Percentiles rank a stretch among this genome's conserved stretches.
Evolutionary conservation across 1,140 invertebrate genomes (phyloP).

Genomic region (Dinothrombium tinctorium): DNA sequence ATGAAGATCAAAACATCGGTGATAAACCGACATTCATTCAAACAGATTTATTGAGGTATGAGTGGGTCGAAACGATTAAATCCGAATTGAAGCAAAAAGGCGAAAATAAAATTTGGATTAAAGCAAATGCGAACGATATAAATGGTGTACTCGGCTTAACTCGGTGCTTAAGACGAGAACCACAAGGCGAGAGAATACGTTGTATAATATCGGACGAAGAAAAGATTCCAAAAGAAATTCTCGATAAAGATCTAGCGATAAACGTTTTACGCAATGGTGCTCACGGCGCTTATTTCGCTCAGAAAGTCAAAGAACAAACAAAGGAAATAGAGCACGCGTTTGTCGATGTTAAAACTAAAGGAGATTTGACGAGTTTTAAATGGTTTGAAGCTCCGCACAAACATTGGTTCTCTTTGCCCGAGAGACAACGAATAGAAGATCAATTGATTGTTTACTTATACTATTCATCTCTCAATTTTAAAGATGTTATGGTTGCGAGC

Average conservation of each 20-base stretch:
- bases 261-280: constrained; percentile 48
- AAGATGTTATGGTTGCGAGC: constrained; percentile 56
- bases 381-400: constrained; percentile 42
- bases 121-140: constrained; percentile 25
- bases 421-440: too few relatives aligned
- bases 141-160: constrained; percentile 62
- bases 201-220: constrained; percentile 15
- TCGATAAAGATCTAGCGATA: constrained; percentile 47
- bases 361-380: constrained; percentile 66
- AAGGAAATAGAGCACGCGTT: constrained; percentile 33
- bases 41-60: constrained; percentile 17
- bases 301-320: neutral
- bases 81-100: constrained; percentile 21
- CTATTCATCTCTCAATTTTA: constrained; percentile 84
- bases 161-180: constrained; percentile 63
- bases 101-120: constrained; percentile 32
- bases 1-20: too few relatives aligned
- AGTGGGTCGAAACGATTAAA: constrained; percentile 44
- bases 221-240: constrained; percentile 26
- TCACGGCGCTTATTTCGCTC: constrained; percentile 41
- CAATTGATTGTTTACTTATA: constrained; percentile 27
- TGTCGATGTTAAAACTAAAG: constrained; percentile 57
- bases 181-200: constrained; percentile 45
- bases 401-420: too few relatives aligned
- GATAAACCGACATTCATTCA: too few relatives aligned